Conservation (phyloP, 2,888 invertebrate genomes). For the Eupithecia vulgata region DNA sequence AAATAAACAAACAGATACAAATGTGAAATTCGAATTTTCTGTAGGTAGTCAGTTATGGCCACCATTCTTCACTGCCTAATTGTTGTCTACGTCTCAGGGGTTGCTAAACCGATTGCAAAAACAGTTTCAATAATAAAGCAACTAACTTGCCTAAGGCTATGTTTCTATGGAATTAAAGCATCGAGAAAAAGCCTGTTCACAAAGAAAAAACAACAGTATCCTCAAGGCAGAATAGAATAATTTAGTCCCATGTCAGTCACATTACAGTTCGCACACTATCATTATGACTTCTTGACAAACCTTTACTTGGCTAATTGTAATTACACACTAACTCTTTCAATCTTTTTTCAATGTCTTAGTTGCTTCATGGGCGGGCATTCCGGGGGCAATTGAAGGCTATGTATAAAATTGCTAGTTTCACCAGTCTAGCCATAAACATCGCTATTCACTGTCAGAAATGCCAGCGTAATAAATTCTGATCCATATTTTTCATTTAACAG, state of each 20-base stretch:
- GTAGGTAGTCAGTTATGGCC: neutral
- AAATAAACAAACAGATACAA: slow-evolving; percentile 18
- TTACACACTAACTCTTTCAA: slow-evolving; percentile 4
- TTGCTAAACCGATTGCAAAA: neutral
- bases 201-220: neutral
- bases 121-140: neutral
- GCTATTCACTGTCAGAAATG: slow-evolving; percentile 48
- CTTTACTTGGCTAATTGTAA: slow-evolving; percentile 26
- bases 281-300: slow-evolving; percentile 29
- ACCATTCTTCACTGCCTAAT: neutral
- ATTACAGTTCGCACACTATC: slow-evolving; percentile 15
- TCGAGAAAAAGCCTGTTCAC: neutral
- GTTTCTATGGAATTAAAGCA: neutral
- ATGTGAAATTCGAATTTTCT: neutral
- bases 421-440: slow-evolving; percentile 54
- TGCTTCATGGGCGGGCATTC: slow-evolving; percentile 56
- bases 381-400: slow-evolving; percentile 55
- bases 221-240: slow-evolving; percentile 22
- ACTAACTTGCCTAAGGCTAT: neutral
- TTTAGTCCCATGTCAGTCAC: slow-evolving; percentile 25
- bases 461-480: slow-evolving; percentile 41
- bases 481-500: slow-evolving; percentile 10
- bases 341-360: slow-evolving; percentile 35
- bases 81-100: neutral
- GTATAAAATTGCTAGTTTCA: slow-evolving; percentile 61